Conservation (phyloP, 2,113 vertebrate species). For the Poeciliopsis occidentalis region DNA sequence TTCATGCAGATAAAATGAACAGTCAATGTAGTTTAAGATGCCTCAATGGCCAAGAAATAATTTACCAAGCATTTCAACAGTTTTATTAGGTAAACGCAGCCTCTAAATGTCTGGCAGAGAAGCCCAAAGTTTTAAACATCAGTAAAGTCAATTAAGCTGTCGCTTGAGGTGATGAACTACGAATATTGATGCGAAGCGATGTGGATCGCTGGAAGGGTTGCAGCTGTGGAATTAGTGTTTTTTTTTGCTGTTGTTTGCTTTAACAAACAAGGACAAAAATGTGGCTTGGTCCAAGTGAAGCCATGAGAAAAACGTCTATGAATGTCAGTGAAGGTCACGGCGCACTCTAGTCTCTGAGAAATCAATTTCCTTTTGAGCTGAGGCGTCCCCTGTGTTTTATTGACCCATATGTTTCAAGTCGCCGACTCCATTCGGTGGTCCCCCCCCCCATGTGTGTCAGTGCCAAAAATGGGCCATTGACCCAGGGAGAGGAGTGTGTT, state of each 20-base stretch:
- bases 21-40: not conserved
- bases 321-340: constrained; percentile 68
- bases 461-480: constrained; percentile 40
- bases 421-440: constrained; percentile 53
- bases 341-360: constrained; percentile 53
- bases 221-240: constrained; percentile 21
- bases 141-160: constrained; percentile 13
- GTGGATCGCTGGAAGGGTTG: constrained; percentile 31
- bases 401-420: constrained; percentile 75
- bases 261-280: constrained; percentile 41
- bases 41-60: not conserved
- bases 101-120: not conserved
- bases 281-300: constrained; percentile 54
- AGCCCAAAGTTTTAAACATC: constrained; percentile 3
- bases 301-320: constrained; percentile 24
- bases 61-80: not conserved
- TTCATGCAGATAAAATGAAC: not conserved
- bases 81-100: not conserved
- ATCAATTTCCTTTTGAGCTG: constrained; percentile 73
- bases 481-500: constrained; percentile 20
- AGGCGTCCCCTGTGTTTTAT: constrained; percentile 73
- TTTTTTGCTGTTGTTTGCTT: constrained; percentile 12
- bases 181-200: constrained; percentile 35
- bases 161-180: constrained; percentile 17
- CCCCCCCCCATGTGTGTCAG: constrained; percentile 22